Percentiles rank a stretch among this genome's conserved stretches.
These are phyloP conservation scores for Propithecus perrieri DNA, from an alignment of 2,797 vertebrate species.

Conservation along the genomic window DNA sequence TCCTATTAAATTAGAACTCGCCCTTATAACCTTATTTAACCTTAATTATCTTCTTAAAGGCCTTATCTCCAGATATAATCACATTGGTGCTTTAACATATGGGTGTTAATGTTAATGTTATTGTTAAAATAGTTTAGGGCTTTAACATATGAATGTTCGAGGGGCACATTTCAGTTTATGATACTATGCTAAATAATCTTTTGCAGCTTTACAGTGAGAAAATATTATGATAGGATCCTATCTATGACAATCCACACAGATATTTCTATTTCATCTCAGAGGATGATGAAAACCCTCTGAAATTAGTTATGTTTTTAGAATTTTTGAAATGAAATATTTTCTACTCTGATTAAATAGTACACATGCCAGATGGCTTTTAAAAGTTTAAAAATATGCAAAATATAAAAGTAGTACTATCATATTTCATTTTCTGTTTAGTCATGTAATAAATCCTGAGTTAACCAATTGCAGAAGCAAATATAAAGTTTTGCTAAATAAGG, in stretches of 20 bases:
- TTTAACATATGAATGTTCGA: not conserved
- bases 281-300: not conserved
- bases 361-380: not conserved
- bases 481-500: not conserved
- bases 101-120: not conserved
- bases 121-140: not conserved
- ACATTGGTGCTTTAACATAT: not conserved
- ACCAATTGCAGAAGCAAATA: not conserved
- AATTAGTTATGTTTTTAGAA: not conserved
- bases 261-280: not conserved
- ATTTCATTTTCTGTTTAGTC: not conserved
- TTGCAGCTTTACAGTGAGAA: not conserved
- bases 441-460: not conserved
- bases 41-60: not conserved
- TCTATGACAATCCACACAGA: not conserved
- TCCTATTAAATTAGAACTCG: not conserved
- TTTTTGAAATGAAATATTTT: not conserved
- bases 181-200: not conserved
- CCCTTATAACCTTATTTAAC: not conserved
- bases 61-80: not conserved
- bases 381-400: not conserved
- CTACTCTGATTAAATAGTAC: not conserved
- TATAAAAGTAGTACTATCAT: not conserved
- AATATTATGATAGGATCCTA: not conserved
- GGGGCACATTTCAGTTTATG: not conserved